phyloP scores from a whole-genome alignment of 2,113 vertebrate species.

The Pristiophorus japonicus region DNA sequence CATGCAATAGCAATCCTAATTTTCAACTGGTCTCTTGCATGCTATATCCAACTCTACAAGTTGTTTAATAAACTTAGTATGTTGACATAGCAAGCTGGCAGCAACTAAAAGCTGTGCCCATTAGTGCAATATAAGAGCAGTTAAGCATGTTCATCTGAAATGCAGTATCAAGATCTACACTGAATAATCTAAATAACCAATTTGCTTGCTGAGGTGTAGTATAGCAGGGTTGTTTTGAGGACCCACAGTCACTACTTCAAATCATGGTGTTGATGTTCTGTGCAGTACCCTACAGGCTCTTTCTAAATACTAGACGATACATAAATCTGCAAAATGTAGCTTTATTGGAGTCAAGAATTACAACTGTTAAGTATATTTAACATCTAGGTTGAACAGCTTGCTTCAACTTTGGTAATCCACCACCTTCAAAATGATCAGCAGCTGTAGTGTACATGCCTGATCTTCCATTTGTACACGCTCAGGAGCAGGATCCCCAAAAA shows the following conservation, averaged over 20 bases:
- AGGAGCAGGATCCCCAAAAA: neutral
- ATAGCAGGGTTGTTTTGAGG: too few relatives aligned
- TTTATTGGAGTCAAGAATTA: neutral
- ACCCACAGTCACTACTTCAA: too few relatives aligned
- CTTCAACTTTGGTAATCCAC: neutral
- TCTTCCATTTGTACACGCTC: slow-evolving; percentile 18
- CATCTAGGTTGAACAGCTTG: neutral
- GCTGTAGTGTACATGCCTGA: neutral
- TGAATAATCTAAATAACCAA: too few relatives aligned
- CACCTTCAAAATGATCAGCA: neutral
- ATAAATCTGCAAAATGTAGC: neutral
- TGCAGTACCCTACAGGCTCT: too few relatives aligned
- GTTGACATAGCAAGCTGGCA: too few relatives aligned
- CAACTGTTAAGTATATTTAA: neutral
- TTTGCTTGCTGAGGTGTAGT: too few relatives aligned
- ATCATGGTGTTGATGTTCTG: too few relatives aligned
- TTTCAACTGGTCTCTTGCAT: neutral
- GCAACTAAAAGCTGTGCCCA: too few relatives aligned
- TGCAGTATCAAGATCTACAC: too few relatives aligned
- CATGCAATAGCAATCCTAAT: neutral
- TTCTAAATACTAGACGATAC: neutral
- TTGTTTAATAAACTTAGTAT: too few relatives aligned
- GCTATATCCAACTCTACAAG: neutral
- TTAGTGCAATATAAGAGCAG: too few relatives aligned
- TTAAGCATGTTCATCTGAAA: too few relatives aligned